A percentile compares a stretch with the other conserved stretches of the same genome.
Evolutionary conservation across 2,113 vertebrate genomes (phyloP).

Genomic region (Struthidea cinerea): DNA sequence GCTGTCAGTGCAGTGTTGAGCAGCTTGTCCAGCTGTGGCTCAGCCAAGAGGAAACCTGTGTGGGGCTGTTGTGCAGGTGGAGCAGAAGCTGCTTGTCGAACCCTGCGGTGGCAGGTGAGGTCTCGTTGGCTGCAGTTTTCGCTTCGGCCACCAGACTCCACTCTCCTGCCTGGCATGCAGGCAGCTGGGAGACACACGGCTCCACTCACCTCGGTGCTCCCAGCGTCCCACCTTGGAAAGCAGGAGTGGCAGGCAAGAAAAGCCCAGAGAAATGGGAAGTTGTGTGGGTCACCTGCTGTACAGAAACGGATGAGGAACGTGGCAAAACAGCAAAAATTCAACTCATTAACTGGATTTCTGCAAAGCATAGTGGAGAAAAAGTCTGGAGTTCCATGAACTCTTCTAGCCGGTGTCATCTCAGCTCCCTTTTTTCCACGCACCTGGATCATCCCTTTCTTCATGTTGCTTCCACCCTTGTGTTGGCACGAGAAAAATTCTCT

Average conservation of each 20-base stretch:
- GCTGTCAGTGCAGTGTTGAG: fast-evolving
- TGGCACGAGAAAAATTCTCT: background rate
- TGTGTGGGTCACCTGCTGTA: background rate
- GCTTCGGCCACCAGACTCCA: conserved; percentile 35
- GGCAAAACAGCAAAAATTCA: background rate
- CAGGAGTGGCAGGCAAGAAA: background rate
- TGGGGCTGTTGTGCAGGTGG: background rate
- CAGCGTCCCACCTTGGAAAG: background rate
- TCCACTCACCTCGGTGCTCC: fast-evolving
- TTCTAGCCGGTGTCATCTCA: background rate
- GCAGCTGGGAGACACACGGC: background rate
- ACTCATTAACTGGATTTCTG: background rate
- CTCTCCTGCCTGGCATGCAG: background rate
- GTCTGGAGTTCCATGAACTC: background rate
- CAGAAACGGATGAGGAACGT: background rate
- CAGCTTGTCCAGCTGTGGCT: background rate
- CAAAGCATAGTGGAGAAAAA: background rate
- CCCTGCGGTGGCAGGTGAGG: background rate
- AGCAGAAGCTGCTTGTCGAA: background rate
- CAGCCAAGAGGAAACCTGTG: background rate
- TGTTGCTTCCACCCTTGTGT: fast-evolving
- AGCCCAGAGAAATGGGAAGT: background rate
- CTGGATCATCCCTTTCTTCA: background rate
- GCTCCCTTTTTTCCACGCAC: background rate
- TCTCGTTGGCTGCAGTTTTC: background rate